Percentiles rank a stretch among this genome's conserved stretches.
Conservation (phyloP, 2,113 vertebrate genomes). For the Nycticorax nycticorax region DNA sequence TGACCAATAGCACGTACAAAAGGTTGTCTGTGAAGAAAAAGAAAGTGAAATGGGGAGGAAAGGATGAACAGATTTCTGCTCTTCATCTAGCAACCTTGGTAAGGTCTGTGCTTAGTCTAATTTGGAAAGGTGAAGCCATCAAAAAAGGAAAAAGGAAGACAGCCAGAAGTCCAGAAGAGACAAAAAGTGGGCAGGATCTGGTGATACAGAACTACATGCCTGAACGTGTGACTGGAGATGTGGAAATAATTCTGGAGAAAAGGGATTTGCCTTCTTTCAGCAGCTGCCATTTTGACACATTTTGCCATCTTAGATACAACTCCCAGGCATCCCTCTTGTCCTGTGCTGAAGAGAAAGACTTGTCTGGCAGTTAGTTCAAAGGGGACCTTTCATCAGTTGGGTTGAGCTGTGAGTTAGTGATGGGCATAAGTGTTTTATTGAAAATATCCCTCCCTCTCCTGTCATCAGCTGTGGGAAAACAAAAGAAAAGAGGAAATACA, state of each 20-base stretch:
- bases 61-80: background rate
- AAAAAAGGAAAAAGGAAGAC: background rate
- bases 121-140: background rate
- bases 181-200: background rate
- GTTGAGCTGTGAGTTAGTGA: conserved; percentile 40
- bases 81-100: background rate
- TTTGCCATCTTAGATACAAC: background rate
- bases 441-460: conserved; percentile 23
- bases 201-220: background rate
- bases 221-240: background rate
- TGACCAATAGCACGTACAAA: background rate
- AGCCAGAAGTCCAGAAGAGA: background rate
- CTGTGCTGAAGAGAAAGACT: background rate
- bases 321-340: background rate
- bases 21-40: background rate
- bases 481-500: conserved; percentile 44
- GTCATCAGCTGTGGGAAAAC: conserved; percentile 33
- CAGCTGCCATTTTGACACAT: background rate
- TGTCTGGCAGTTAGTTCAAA: conserved; percentile 20
- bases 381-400: conserved; percentile 21
- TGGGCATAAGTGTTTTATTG: conserved; percentile 3
- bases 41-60: background rate
- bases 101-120: background rate
- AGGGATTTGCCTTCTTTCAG: background rate
- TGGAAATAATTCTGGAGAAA: background rate